Evolutionary conservation across 2,888 invertebrate species (phyloP), one percentile per base, ranked within the genome.

Genomic region (Machimus atricapillus): DNA sequence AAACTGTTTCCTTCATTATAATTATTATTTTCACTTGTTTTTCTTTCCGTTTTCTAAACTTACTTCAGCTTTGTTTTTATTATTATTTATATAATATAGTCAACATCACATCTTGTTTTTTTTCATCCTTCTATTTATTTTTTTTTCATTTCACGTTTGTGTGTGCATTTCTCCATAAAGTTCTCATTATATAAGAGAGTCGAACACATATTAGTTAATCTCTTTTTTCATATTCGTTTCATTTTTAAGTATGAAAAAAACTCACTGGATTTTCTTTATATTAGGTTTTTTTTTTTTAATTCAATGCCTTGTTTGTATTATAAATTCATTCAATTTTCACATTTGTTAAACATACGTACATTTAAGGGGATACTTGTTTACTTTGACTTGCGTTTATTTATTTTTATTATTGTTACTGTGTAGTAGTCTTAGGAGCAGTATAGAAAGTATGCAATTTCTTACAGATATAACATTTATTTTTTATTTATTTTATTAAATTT

Each of bases 91-190:
- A 82, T 58, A 37, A 82, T 82, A 82, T 82, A 82, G 82, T 82
- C 82, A 82, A 82, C 82, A 82, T 82, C 82, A 82, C 82, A 82
- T 82, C 82, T 82, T 56, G 81, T 46, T 81, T 81, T 81, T 66
- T 40, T 46, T 37, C 16, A 8, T 34, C n/a, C 34, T 37, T 27
- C n/a, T 34, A n/a, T 2, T 76, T 76, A 76, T 9, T 66, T 23
- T 7, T 66, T 23, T 66, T 56, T 4, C 66, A 12, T 2, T 58
- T 52, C 52, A 5, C n/a, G n/a, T 52, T 14, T 16, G 16, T n/a
- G 16, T 46, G 52, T n/a, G 16, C 14, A 52, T 52, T 52, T 23
- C n/a, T 58, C 23, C 5, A 58, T 58, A 7, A 58, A 58, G 19
- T 58, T 19, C 12, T 56, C 56, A 19, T 56, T 58, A 58, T 58